A percentile compares a stretch with the other conserved stretches of the same genome.
These are phyloP conservation scores for Porites rus DNA, from an alignment of 92 coral and sea anemone genomes.

Conservation along the genomic window DNA sequence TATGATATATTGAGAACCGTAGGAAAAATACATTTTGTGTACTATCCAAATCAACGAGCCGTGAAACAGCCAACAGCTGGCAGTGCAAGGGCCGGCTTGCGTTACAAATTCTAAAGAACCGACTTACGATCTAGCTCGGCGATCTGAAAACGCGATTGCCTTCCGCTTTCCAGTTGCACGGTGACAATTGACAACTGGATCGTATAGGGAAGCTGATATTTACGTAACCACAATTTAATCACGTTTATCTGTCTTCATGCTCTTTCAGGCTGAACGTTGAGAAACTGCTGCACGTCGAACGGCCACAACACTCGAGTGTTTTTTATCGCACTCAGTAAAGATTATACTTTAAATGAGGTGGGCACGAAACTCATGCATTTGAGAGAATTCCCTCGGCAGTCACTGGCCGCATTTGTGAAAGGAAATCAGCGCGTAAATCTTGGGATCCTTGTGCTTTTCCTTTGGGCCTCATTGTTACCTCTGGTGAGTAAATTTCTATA, in stretches of 20 bases:
- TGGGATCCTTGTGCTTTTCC: conserved; percentile 28
- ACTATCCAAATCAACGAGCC: conserved; percentile 43
- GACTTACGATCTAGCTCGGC: conserved; percentile 25
- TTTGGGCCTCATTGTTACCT: conserved; percentile 35
- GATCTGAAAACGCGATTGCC: conserved; percentile 11
- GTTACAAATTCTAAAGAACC: not conserved
- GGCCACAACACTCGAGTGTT: conserved; percentile 42
- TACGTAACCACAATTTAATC: conserved; percentile 30
- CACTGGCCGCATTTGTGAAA: conserved; percentile 75
- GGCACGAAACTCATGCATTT: conserved; percentile 77
- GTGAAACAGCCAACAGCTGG: conserved; percentile 25
- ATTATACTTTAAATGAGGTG: conserved; percentile 51
- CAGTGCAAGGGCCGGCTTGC: not conserved
- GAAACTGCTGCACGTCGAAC: conserved; percentile 16
- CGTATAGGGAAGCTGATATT: conserved; percentile 36
- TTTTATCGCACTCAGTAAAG: conserved; percentile 50
- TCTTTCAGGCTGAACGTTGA: conserved; percentile 61
- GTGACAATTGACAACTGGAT: conserved; percentile 35
- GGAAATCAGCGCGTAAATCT: conserved; percentile 56
- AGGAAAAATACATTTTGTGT: conserved; percentile 36
- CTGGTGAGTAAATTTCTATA: conserved; percentile 30
- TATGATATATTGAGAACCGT: conserved; percentile 29
- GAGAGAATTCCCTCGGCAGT: conserved; percentile 67
- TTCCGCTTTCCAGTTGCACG: conserved; percentile 25
- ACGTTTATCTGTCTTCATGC: conserved; percentile 22